Evolutionary conservation across 2,888 invertebrate species (phyloP).

Genomic region (Sinotaia quadrata): DNA sequence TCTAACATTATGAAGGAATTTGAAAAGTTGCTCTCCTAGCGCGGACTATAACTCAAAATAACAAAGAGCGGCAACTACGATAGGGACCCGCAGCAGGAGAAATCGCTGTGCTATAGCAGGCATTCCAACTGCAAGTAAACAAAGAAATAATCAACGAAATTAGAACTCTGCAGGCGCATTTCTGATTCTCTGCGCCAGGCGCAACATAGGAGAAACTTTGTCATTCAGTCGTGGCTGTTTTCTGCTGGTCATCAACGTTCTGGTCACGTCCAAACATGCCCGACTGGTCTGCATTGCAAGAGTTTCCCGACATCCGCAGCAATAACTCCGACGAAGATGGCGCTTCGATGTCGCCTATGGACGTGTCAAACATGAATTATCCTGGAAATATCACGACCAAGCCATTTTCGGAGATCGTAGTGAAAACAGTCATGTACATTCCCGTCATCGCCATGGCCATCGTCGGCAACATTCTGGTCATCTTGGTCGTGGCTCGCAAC

Average conservation of each 20-base stretch:
- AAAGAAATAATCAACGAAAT: too few species aligned
- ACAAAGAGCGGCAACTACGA: too few species aligned
- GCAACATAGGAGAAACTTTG: neutral
- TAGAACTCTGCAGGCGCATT: too few species aligned
- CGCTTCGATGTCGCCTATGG: neutral
- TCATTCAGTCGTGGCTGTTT: neutral
- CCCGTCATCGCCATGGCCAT: constrained; percentile 55
- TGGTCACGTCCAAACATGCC: neutral
- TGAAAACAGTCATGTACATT: constrained; percentile 54
- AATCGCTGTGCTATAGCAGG: too few species aligned
- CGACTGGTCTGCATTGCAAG: neutral
- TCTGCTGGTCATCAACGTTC: neutral
- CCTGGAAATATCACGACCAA: constrained; percentile 42
- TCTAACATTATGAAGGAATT: too few species aligned
- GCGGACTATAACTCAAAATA: too few species aligned
- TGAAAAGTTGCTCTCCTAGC: too few species aligned
- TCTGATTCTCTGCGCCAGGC: too few species aligned
- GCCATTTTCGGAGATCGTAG: constrained; percentile 53
- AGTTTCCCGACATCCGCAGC: neutral
- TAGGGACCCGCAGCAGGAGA: too few species aligned
- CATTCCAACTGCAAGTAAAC: too few species aligned
- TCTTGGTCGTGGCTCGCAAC: constrained; percentile 57
- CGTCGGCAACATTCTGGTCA: constrained; percentile 59
- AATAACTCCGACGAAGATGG: neutral
- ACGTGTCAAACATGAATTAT: constrained; percentile 42